Evolutionary conservation across 2,797 vertebrate genomes (phyloP), one percentile per base, ranked within the genome.

Genomic region (Esox lucius): DNA sequence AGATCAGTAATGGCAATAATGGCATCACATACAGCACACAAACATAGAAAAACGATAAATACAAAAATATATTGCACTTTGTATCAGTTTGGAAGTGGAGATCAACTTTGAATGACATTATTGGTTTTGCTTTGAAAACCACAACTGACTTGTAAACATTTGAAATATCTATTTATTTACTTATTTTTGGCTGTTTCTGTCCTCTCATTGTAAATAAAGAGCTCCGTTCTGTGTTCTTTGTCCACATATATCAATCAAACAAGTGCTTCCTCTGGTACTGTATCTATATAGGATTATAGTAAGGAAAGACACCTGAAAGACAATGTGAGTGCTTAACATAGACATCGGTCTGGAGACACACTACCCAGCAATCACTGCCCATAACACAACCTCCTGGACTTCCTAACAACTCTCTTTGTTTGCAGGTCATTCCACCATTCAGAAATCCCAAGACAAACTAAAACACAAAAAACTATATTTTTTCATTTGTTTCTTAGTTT

Each of bases 11-110:
- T 65, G 62, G 62, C 71, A 82, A 81, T 84, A 80, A 84, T 81
- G 46, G 48, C 53, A 80, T 85, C 84, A 89, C 78, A 86, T 83
- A 92, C 42, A 46, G 42, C 42, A 46, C 81, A 87, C 75, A 86
- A 85, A 90, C 84, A 80, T 84, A 79, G 83, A 90, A 89, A 83
- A 83, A 87, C 79, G 73, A 83, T 74, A 88, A 83, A 83, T 89
- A 89, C 73, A 90, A 91, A 91, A 92, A 91, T 89, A 90, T 91
- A 91, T 91, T 91, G 88, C 88, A 91, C 90, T 89, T 83, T 72
- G 73, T 83, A 83, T 75, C 48, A 84, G 67, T 82, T 82, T 86
- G 81, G 81, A 86, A 85, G 87, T 89, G 85, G 87, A 89, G 85
- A 66, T 85, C 46, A 65, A 78, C 73, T 86, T 85, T 84, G 76